Conservation (phyloP, 1,140 invertebrate species). For the Drosophila simulans region DNA sequence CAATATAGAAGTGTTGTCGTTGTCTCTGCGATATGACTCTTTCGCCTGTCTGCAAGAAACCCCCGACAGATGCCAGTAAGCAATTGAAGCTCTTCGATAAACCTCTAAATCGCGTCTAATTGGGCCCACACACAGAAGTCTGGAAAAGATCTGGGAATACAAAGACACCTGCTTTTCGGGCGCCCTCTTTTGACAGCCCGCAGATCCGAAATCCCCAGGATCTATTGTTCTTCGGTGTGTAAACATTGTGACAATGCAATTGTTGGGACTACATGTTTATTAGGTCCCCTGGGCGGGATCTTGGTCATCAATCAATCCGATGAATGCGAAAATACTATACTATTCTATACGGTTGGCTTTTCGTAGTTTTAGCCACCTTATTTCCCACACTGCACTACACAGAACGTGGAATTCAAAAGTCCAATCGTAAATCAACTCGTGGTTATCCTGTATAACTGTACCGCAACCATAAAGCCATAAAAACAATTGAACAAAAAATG, state of each 20-base stretch:
- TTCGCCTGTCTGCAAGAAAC: not conserved
- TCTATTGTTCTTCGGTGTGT: constrained; percentile 16
- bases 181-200: constrained; percentile 38
- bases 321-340: constrained; percentile 17
- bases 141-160: constrained; percentile 1
- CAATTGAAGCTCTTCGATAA: constrained; percentile 33
- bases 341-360: not conserved
- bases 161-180: constrained; percentile 20
- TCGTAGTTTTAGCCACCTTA: constrained; percentile 1
- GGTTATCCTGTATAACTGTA: constrained; percentile 50
- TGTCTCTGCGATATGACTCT: constrained; percentile 20
- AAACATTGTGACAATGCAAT: constrained; percentile 49
- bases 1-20: constrained; percentile 30
- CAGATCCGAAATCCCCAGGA: constrained; percentile 20
- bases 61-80: constrained; percentile 13
- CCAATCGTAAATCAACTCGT: constrained; percentile 44
- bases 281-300: constrained; percentile 61
- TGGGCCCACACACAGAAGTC: constrained; percentile 30
- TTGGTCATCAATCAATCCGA: constrained; percentile 58
- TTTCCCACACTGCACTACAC: constrained; percentile 16
- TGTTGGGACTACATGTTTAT: constrained; percentile 62
- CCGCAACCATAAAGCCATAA: constrained; percentile 46
- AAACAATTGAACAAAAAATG: constrained; percentile 55
- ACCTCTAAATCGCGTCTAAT: constrained; percentile 36
- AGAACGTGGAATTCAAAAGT: constrained; percentile 23